These are phyloP conservation scores for Bombus waltoni DNA, from an alignment of 1,140 invertebrate species.

Conservation along the genomic window DNA sequence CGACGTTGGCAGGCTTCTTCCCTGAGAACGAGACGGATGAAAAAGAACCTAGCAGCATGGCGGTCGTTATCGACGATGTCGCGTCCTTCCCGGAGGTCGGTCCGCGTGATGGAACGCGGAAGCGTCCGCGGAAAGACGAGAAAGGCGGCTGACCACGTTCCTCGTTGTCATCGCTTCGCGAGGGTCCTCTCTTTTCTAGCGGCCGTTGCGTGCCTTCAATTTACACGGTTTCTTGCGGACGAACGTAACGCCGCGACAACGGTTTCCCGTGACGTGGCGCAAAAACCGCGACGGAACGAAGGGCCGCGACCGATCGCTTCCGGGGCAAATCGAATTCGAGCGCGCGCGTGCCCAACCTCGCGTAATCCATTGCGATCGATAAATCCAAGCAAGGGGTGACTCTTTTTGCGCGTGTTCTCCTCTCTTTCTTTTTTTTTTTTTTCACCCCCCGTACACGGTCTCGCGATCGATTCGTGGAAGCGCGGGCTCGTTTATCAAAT, in stretches of 20 bases:
- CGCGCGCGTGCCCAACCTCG: neutral
- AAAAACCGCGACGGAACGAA: neutral
- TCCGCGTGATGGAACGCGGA: slow-evolving; percentile 76
- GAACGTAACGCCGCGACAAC: neutral
- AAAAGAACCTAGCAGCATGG: slow-evolving; percentile 45
- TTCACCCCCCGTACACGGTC: neutral
- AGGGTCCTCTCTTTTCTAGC: neutral
- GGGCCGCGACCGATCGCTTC: slow-evolving; percentile 9
- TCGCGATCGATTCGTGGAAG: slow-evolving; percentile 5
- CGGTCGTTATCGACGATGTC: slow-evolving; percentile 54
- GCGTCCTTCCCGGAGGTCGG: slow-evolving; percentile 62
- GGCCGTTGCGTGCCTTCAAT: slow-evolving; percentile 33
- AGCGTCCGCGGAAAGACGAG: slow-evolving; percentile 47
- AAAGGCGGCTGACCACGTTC: slow-evolving; percentile 19
- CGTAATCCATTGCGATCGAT: slow-evolving; percentile 32
- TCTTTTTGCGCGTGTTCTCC: neutral
- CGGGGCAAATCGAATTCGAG: slow-evolving; percentile 21
- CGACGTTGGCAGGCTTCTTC: slow-evolving; percentile 3
- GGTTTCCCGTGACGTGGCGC: neutral
- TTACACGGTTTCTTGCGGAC: slow-evolving; percentile 20
- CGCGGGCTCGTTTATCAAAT: slow-evolving; percentile 37
- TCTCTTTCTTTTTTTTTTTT: neutral
- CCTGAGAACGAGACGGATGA: slow-evolving; percentile 22
- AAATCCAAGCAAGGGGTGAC: neutral
- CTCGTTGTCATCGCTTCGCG: slow-evolving; percentile 33